Base-by-base conservation (phyloP, 2,113 vertebrate species). In the Xenotilapia leptura region DNA sequence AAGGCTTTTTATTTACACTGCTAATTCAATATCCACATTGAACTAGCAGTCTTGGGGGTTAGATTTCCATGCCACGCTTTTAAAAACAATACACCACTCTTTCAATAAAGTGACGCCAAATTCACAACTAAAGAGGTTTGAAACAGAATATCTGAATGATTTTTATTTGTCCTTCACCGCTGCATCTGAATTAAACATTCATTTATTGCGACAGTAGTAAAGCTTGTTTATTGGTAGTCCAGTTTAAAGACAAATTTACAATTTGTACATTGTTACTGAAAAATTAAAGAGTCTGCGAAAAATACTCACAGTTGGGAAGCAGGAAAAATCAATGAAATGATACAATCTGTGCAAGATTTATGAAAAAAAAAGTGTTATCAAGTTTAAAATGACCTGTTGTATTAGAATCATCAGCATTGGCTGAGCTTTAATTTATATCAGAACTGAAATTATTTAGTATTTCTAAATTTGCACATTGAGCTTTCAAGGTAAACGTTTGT, bases 211-310 rank as follows among this genome's bases (percentile, higher is more conserved):
- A 75, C 40, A 56, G 9, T 42, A 38, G 9, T 21, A 26, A 58
- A 26, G 54, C 13, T 13, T 58, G 36, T 40, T 81, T 19, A 42
- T 81, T 81, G 51, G 49, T 55, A 55, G 31, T 40, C 1, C 14
- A 17, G 14, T 55, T 56, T 80, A 5, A 80, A 80, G 23, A 40
- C 77, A 4, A 31, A 80, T 80, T 80, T 60, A 58, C 54, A 60
- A 17, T 58, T 60, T 60, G 21, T 4, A 81, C 38, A n/a, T 10
- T 2, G 7, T 58, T 45, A 60, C 5, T 62, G 11, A 47, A 49
- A 45, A 23, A 23, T 62, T 21, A 62, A 2, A 5, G 26, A 1
- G 10, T 68, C 19, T 75, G 12, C 1, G 2, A 83, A 75, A 62
- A 75, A 9, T 11, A 45, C 4, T 36, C 21, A 82, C 7, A 10